phyloP scores from a whole-genome alignment of 2,797 vertebrate genomes.

The Catamblyrhynchus diadema region DNA sequence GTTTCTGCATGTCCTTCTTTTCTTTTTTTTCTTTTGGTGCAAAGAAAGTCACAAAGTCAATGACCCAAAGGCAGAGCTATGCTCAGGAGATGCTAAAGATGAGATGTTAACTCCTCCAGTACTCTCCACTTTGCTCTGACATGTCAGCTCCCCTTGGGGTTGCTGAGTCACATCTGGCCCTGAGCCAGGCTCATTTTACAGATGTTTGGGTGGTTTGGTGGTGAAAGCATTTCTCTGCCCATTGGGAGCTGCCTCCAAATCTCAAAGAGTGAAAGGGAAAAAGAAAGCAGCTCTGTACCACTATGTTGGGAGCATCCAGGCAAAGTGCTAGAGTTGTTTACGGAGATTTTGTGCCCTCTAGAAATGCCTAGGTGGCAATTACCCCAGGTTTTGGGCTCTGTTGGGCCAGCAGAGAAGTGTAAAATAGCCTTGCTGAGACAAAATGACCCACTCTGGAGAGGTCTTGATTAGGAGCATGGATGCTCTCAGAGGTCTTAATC shows the following conservation, averaged over 20 bases:
- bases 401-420: background rate
- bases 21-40: fast-evolving
- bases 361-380: background rate
- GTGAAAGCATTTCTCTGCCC: background rate
- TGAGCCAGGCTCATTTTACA: background rate
- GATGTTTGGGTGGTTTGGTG: background rate
- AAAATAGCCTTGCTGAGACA: background rate
- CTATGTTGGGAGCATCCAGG: background rate
- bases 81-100: background rate
- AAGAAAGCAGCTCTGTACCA: background rate
- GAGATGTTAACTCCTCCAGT: background rate
- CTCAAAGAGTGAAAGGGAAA: background rate
- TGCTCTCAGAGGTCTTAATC: conserved; percentile 4
- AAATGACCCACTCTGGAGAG: background rate
- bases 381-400: background rate
- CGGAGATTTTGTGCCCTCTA: background rate
- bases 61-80: background rate
- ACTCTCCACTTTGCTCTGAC: background rate
- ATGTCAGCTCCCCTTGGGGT: background rate
- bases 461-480: background rate
- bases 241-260: background rate
- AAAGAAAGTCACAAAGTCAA: background rate
- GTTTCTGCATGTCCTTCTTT: background rate
- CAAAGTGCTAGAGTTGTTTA: background rate
- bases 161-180: background rate